Evolutionary conservation across 1,140 invertebrate genomes (phyloP), one percentile per base, ranked within the genome.

Genomic region (Rhagoletis pomonella): DNA sequence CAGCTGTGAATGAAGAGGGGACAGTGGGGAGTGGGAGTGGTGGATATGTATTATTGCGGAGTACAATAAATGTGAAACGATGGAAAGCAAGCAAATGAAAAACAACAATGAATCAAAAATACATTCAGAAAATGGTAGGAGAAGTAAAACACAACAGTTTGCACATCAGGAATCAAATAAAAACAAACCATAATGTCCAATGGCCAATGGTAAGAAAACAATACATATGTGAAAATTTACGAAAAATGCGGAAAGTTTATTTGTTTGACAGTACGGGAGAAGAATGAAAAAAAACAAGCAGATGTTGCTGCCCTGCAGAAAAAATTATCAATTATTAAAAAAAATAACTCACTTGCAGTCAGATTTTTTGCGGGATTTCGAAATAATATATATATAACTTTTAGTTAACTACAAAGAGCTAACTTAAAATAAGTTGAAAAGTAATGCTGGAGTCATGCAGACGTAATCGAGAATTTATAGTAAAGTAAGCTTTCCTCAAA

Each of bases 31-130:
- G 12, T 73, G 67, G 44, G 42, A 4, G 17, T 62, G 17, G 29
- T 62, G 12, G 10, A 14, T 62, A 62, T 17, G 17, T 73, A 42
- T 47, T 1, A 17, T 73, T 73, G 67, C 12, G 3, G 67, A 44
- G 42, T 73, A 73, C 3, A 73, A 44, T 44, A 73, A 73, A 73
- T 47, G 14, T n/a, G 67, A 73, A 73, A 44, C 67, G 42, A 47
- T 73, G 42, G 39, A 73, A 73, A 73, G 67, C 42, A 47, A 73
- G 44, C 67, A 73, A 47, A 5, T 42, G 67, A 17, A 44, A 44
- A 73, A 73, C 44, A 73, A 73, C 67, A 73, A 73, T 47, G 42
- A 44, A 73, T 42, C 39, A 47, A 73, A 73, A 42, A 67, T 67
- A 17, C 39, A 73, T n/a, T 0, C 6, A 73, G 67, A 42, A 39